A percentile compares a stretch with the other conserved stretches of the same genome.
phyloP scores from a whole-genome alignment of 1,140 invertebrate species.

The Orchestia grillus region DNA sequence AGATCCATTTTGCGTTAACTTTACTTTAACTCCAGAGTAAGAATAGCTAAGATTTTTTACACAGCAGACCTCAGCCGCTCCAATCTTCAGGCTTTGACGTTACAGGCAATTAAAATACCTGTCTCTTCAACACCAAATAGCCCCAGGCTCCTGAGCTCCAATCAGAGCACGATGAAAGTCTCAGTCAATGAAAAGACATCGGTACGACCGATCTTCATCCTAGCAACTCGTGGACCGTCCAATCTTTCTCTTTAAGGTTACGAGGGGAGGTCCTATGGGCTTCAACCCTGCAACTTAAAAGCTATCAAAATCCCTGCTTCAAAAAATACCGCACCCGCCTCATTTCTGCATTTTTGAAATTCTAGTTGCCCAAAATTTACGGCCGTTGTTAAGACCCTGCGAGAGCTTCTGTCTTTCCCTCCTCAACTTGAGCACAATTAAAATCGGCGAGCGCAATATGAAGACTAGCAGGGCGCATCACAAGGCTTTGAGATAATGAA shows the following conservation, averaged over 20 bases:
- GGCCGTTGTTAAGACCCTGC: background rate
- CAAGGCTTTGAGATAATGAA: background rate
- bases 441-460: background rate
- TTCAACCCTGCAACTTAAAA: background rate
- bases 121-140: background rate
- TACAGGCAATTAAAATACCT: background rate
- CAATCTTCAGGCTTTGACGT: background rate
- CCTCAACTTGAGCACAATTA: background rate
- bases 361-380: background rate
- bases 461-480: background rate
- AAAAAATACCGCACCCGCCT: background rate
- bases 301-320: background rate
- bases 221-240: background rate
- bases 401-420: background rate
- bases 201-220: background rate
- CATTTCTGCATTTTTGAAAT: background rate
- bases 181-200: background rate
- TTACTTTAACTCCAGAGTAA: too few relatives aligned
- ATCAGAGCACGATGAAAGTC: background rate
- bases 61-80: background rate
- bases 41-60: background rate
- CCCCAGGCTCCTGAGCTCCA: background rate
- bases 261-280: background rate
- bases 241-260: background rate
- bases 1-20: too few relatives aligned